A percentile compares a stretch with the other conserved stretches of the same genome.
Evolutionary conservation across 2,113 vertebrate species (phyloP).

Genomic region (Struthidea cinerea): DNA sequence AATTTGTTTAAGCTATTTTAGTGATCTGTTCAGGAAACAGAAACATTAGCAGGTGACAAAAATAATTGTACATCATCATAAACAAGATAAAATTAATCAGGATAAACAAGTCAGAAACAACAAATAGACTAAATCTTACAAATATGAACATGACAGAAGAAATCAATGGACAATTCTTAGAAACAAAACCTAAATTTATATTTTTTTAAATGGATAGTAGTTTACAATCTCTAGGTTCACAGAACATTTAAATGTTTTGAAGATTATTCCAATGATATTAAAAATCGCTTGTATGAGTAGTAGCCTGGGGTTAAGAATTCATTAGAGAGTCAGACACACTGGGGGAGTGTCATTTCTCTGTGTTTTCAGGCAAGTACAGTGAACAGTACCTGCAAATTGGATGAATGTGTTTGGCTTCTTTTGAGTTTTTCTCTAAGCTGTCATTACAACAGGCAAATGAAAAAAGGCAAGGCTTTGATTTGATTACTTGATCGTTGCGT

Average conservation of each 20-base stretch:
- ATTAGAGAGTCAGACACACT: background rate
- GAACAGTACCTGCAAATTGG: background rate
- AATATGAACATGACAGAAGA: background rate
- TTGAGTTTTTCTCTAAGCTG: background rate
- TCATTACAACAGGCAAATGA: background rate
- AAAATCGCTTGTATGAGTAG: background rate
- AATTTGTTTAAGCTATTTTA: background rate
- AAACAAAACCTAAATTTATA: background rate
- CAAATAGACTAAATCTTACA: background rate
- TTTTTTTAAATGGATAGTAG: background rate
- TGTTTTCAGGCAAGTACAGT: background rate
- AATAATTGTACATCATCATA: background rate
- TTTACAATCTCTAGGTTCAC: background rate
- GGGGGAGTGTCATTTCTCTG: background rate
- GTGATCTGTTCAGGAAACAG: background rate
- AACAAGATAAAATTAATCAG: background rate
- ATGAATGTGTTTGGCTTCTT: background rate
- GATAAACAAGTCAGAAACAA: background rate
- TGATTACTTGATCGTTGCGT: background rate
- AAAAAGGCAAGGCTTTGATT: background rate
- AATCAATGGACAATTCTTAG: background rate
- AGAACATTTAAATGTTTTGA: background rate
- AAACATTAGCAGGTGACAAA: background rate
- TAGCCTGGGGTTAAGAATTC: background rate
- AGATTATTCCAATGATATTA: background rate